Conservation (phyloP, 1,140 invertebrate genomes). For the Drosophila pruinosa region DNA sequence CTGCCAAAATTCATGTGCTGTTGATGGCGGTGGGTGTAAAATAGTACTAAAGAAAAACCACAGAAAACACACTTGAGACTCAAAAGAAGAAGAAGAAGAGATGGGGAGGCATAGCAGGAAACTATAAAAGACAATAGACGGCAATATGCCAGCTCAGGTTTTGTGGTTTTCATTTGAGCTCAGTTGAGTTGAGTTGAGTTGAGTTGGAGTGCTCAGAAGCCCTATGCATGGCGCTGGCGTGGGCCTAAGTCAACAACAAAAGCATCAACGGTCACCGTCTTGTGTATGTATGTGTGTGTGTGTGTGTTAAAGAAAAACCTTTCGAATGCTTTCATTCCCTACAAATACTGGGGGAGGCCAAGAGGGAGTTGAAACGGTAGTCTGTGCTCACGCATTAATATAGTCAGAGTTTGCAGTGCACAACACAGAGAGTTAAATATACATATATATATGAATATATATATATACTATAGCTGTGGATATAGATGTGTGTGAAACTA, state of each 20-base stretch:
- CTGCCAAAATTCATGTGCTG: neutral
- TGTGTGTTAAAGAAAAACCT: slow-evolving; percentile 45
- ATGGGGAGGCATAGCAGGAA: slow-evolving; percentile 69
- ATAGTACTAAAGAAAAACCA: slow-evolving; percentile 33
- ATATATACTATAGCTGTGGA: slow-evolving; percentile 6
- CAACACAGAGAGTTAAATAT: slow-evolving; percentile 1
- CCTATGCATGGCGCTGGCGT: slow-evolving; percentile 55
- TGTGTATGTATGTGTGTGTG: slow-evolving; percentile 33
- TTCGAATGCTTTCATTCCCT: slow-evolving; percentile 49
- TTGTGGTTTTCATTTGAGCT: slow-evolving; percentile 70
- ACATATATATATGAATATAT: neutral
- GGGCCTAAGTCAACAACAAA: slow-evolving; percentile 79
- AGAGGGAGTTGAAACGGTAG: slow-evolving; percentile 36
- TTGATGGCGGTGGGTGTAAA: neutral
- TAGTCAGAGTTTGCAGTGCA: slow-evolving; percentile 25
- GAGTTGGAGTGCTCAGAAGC: slow-evolving; percentile 47
- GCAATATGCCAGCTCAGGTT: slow-evolving; percentile 79
- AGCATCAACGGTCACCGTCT: slow-evolving; percentile 52
- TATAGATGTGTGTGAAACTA: slow-evolving; percentile 74
- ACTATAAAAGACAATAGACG: slow-evolving; percentile 79
- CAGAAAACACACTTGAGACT: slow-evolving; percentile 62
- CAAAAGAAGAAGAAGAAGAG: slow-evolving; percentile 58
- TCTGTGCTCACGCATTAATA: slow-evolving; percentile 74
- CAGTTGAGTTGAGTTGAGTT: slow-evolving; percentile 6
- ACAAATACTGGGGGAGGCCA: slow-evolving; percentile 1